These are phyloP conservation scores for Vesta saturnalis DNA, from an alignment of 2,888 invertebrate genomes.

Conservation along the genomic window DNA sequence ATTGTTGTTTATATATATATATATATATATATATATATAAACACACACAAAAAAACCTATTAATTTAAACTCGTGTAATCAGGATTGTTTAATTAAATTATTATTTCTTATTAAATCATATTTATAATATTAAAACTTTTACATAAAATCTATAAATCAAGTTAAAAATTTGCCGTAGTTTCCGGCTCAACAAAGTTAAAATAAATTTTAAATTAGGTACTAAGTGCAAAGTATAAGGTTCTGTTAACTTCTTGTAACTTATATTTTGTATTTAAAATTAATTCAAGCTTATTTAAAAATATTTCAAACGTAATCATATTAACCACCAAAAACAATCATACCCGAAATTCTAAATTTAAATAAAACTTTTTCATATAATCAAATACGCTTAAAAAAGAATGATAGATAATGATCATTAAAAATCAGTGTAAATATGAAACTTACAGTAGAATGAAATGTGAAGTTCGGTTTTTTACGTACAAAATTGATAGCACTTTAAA, in stretches of 20 bases:
- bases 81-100: not conserved
- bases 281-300: not conserved
- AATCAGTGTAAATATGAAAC: not conserved
- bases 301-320: not conserved
- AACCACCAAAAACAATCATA: not conserved
- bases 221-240: not conserved
- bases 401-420: not conserved
- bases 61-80: too few relatives aligned
- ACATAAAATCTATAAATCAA: not conserved
- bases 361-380: not conserved
- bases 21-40: too few relatives aligned
- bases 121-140: not conserved
- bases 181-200: constrained; percentile 14
- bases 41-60: too few relatives aligned
- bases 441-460: not conserved
- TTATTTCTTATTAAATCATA: not conserved
- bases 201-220: constrained; percentile 13
- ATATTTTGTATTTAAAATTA: constrained; percentile 16
- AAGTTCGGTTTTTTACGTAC: not conserved
- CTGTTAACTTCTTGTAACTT: not conserved
- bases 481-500: not conserved
- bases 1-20: too few relatives aligned
- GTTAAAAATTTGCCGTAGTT: constrained; percentile 9
- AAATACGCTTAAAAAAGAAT: not conserved
- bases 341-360: not conserved